These are phyloP conservation scores for Neocloeon triangulifer DNA, from an alignment of 1,140 invertebrate species.

Conservation along the genomic window DNA sequence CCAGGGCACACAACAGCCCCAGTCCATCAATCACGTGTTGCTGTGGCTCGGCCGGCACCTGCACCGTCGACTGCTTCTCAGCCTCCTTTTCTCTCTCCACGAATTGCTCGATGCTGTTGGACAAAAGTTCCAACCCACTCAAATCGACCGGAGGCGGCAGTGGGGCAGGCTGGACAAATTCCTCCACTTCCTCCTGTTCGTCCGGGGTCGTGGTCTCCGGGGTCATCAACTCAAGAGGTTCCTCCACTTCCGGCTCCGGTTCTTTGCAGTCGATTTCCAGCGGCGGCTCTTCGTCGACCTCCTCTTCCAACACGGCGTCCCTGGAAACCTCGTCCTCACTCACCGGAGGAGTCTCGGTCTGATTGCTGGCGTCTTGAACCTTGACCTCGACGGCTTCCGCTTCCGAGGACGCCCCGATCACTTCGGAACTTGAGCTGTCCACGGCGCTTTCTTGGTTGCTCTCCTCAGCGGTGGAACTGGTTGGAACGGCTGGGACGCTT, in stretches of 20 bases:
- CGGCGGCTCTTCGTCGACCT: not conserved
- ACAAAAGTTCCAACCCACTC: slow-evolving; percentile 55
- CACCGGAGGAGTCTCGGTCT: slow-evolving; percentile 36
- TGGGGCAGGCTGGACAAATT: slow-evolving; percentile 5
- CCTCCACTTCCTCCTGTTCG: not conserved
- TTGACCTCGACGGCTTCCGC: slow-evolving; percentile 13
- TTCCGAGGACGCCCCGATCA: not conserved
- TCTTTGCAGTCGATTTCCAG: slow-evolving; percentile 1
- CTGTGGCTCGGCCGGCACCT: slow-evolving; percentile 10
- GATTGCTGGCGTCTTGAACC: slow-evolving; percentile 57
- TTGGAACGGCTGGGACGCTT: not conserved
- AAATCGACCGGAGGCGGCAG: slow-evolving; percentile 27
- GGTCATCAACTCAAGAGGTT: slow-evolving; percentile 6
- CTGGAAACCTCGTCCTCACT: slow-evolving; percentile 15
- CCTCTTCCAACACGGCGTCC: slow-evolving; percentile 1
- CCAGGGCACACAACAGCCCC: slow-evolving; percentile 58
- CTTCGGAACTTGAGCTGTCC: not conserved
- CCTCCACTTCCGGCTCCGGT: slow-evolving; percentile 6
- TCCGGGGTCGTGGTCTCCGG: not conserved
- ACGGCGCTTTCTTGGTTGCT: not conserved
- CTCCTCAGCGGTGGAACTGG: not conserved
- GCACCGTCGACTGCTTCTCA: not conserved
- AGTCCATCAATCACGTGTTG: slow-evolving; percentile 29
- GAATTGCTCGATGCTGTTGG: slow-evolving; percentile 55
- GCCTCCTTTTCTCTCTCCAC: slow-evolving; percentile 8